These are phyloP conservation scores for Cosmorhoe ocellata DNA, from an alignment of 2,888 invertebrate species.

Conservation along the genomic window DNA sequence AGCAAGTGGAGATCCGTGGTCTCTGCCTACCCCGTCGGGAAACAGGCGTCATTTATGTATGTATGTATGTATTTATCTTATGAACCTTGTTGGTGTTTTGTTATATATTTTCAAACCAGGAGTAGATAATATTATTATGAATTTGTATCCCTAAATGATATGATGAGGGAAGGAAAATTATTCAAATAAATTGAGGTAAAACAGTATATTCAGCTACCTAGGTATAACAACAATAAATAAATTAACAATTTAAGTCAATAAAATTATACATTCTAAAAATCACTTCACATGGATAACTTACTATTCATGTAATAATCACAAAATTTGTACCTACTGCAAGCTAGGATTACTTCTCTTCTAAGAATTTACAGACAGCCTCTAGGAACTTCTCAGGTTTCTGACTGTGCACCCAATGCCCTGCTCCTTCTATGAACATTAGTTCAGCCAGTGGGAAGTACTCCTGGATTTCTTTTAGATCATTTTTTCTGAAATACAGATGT, in stretches of 20 bases:
- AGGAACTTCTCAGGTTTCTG: constrained; percentile 93
- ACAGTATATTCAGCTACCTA: constrained; percentile 23
- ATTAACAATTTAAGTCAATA: constrained; percentile 12
- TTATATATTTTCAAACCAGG: background rate
- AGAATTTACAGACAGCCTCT: constrained; percentile 83
- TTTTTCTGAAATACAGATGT: constrained; percentile 55
- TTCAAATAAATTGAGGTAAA: constrained; percentile 16
- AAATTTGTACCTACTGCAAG: constrained; percentile 32
- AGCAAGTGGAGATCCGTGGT: too few species aligned
- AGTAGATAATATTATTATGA: too few species aligned
- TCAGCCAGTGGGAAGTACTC: constrained; percentile 88
- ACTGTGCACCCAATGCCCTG: constrained; percentile 97
- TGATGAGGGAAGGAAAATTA: background rate
- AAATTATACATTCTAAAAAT: constrained; percentile 32
- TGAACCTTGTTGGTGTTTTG: too few species aligned
- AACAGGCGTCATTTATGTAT: too few species aligned
- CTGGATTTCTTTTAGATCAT: constrained; percentile 84
- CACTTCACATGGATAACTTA: constrained; percentile 25
- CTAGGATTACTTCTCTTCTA: constrained; percentile 70
- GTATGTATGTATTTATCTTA: too few species aligned
- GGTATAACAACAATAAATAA: constrained; percentile 26
- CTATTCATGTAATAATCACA: constrained; percentile 36
- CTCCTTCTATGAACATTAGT: constrained; percentile 87
- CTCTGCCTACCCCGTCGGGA: too few species aligned
- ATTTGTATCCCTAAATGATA: background rate